Percentiles rank a stretch among this genome's conserved stretches.
These are phyloP conservation scores for Brachylomia viminalis DNA, from an alignment of 2,888 invertebrate species.

Conservation along the genomic window DNA sequence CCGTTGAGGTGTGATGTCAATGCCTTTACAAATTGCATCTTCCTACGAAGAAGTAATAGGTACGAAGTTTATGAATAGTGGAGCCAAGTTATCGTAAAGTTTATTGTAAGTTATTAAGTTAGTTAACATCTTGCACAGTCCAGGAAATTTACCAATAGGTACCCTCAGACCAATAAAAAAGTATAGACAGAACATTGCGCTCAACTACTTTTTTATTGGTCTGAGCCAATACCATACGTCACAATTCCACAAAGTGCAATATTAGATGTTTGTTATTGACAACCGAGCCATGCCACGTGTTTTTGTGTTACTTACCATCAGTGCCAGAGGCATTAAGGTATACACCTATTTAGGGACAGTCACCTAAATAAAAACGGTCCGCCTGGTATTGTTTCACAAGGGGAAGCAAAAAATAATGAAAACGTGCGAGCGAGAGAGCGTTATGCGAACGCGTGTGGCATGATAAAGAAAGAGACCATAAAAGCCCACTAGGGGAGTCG, in stretches of 20 bases:
- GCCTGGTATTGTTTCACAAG: conserved; percentile 88
- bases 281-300: conserved; percentile 73
- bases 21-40: background rate
- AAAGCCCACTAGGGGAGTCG: conserved; percentile 86
- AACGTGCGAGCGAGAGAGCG: conserved; percentile 85
- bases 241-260: conserved; percentile 39
- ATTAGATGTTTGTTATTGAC: conserved; percentile 67
- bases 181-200: too few relatives aligned
- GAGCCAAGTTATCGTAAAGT: conserved; percentile 18
- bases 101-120: conserved; percentile 24
- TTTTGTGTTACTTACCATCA: conserved; percentile 79
- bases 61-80: conserved; percentile 6
- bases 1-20: background rate
- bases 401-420: conserved; percentile 89
- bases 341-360: conserved; percentile 81
- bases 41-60: background rate
- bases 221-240: conserved; percentile 16
- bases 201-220: too few relatives aligned
- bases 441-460: conserved; percentile 85
- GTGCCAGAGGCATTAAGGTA: conserved; percentile 69
- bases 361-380: conserved; percentile 85
- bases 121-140: conserved; percentile 9
- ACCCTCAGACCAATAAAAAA: too few relatives aligned
- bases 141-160: conserved; percentile 4
- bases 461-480: conserved; percentile 82